A percentile compares a stretch with the other conserved stretches of the same genome.
Evolutionary conservation across 2,113 vertebrate species (phyloP).

Genomic region (Spea bombifrons): DNA sequence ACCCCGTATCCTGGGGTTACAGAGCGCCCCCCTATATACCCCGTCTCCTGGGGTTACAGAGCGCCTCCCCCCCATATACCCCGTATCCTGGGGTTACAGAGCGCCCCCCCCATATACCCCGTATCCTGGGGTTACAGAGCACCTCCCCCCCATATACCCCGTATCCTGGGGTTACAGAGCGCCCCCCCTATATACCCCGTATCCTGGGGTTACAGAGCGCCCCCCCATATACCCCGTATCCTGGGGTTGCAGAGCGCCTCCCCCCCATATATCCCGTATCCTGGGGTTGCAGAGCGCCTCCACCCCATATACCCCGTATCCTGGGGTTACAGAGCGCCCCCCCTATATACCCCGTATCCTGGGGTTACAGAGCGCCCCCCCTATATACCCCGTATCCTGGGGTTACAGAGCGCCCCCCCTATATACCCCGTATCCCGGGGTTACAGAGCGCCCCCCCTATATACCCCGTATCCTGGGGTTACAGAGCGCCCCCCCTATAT

Average conservation of each 20-base stretch:
- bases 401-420: not conserved
- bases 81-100: not conserved
- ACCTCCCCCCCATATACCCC: not conserved
- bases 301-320: not conserved
- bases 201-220: not conserved
- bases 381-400: not conserved
- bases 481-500: not conserved
- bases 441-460: not conserved
- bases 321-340: not conserved
- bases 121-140: not conserved
- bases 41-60: not conserved
- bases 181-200: not conserved
- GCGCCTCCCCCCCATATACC: not conserved
- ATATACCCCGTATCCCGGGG: too few relatives aligned
- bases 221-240: not conserved
- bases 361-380: not conserved
- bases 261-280: not conserved
- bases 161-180: not conserved
- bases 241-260: not conserved
- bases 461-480: not conserved
- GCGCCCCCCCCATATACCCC: not conserved
- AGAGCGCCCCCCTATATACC: not conserved
- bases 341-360: not conserved
- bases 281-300: not conserved
- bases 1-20: not conserved